These are phyloP conservation scores for Bryconaethiops microstoma DNA, from an alignment of 2,797 vertebrate genomes.

Conservation along the genomic window DNA sequence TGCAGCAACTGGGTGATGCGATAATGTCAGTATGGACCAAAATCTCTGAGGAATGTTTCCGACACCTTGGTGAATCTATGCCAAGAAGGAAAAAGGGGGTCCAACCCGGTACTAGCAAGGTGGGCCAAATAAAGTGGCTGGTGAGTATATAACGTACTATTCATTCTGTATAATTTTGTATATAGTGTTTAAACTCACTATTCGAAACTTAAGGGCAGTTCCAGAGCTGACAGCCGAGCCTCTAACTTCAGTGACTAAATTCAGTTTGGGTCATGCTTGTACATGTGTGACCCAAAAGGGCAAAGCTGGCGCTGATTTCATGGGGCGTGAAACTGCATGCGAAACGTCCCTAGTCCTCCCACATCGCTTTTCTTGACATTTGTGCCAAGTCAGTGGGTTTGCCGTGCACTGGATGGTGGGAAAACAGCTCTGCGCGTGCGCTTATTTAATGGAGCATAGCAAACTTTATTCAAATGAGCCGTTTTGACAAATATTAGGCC, in stretches of 20 bases:
- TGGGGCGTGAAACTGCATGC: not conserved
- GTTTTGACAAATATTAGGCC: constrained; percentile 3
- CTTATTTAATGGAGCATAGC: constrained; percentile 2
- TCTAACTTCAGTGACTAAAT: not conserved
- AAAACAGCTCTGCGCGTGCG: not conserved
- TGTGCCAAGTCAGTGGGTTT: not conserved
- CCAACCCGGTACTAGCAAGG: too few relatives aligned
- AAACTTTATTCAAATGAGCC: constrained; percentile 2
- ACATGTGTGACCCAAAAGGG: not conserved
- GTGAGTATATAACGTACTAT: too few relatives aligned
- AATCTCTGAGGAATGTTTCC: too few relatives aligned
- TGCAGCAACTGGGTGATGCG: too few relatives aligned
- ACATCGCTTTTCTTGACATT: not conserved
- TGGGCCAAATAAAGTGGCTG: too few relatives aligned
- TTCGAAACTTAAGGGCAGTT: too few relatives aligned
- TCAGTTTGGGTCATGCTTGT: not conserved
- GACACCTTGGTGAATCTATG: too few relatives aligned
- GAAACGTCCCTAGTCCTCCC: not conserved
- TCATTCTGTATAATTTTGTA: too few relatives aligned
- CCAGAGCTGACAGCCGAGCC: not conserved
- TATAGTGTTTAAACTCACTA: too few relatives aligned
- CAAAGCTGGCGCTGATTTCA: not conserved
- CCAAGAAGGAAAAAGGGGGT: too few relatives aligned
- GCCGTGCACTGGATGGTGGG: not conserved
- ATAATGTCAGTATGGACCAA: too few relatives aligned